Conservation (phyloP, 1,140 invertebrate species). For the Drosophila truncata region DNA sequence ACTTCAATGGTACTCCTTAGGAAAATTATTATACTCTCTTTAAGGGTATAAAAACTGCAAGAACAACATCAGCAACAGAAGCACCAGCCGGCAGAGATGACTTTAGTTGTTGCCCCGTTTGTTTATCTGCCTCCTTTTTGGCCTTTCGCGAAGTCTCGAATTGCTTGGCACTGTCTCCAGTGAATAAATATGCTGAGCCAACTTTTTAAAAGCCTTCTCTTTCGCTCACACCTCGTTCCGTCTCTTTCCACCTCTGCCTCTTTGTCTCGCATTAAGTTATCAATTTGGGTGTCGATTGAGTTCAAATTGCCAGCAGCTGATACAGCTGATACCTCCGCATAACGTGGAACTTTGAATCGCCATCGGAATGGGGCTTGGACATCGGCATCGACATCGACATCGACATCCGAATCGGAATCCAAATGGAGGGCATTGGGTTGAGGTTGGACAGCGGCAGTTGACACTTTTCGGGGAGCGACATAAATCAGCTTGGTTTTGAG, state of each 20-base stretch:
- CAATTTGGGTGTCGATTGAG: constrained; percentile 76
- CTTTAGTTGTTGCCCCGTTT: constrained; percentile 44
- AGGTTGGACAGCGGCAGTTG: constrained; percentile 61
- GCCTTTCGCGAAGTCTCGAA: constrained; percentile 36
- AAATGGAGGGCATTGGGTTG: constrained; percentile 72
- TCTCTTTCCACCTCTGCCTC: constrained; percentile 16
- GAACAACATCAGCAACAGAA: constrained; percentile 17
- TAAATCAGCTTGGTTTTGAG: constrained; percentile 72
- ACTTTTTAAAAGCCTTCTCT: constrained; percentile 52
- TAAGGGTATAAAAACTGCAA: not conserved
- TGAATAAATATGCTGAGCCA: constrained; percentile 54
- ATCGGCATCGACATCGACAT: not conserved
- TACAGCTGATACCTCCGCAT: constrained; percentile 36
- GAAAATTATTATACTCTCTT: not conserved
- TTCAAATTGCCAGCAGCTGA: constrained; percentile 80
- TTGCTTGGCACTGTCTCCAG: constrained; percentile 43
- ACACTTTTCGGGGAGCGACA: constrained; percentile 74
- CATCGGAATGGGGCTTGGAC: constrained; percentile 18
- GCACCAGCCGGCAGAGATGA: constrained; percentile 24
- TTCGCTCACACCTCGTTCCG: constrained; percentile 23
- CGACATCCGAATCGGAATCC: not conserved
- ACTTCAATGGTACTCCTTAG: not conserved
- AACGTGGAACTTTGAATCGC: constrained; percentile 8
- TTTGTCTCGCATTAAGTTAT: constrained; percentile 72
- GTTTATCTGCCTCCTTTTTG: constrained; percentile 32